These are phyloP conservation scores for Drosophila eohydei DNA, from an alignment of 2,888 invertebrate species.

Conservation along the genomic window DNA sequence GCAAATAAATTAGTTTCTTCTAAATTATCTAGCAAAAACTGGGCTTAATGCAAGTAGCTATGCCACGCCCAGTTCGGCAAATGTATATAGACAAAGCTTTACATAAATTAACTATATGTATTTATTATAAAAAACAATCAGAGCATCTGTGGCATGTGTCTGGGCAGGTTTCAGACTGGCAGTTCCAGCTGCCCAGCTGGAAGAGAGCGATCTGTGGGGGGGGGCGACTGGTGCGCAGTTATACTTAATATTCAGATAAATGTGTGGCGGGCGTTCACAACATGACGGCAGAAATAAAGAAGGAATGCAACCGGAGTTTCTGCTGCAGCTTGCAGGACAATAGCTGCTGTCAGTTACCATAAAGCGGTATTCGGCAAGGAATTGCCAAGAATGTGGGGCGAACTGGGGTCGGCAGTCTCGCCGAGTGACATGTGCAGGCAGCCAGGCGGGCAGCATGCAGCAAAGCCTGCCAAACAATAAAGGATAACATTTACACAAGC, in stretches of 20 bases:
- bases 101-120: constrained; percentile 56
- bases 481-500: constrained; percentile 75
- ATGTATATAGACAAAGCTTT: constrained; percentile 27
- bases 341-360: constrained; percentile 72
- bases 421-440: constrained; percentile 63
- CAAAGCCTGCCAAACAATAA: constrained; percentile 70
- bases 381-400: constrained; percentile 18
- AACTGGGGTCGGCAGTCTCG: constrained; percentile 39
- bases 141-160: constrained; percentile 21
- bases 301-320: constrained; percentile 53
- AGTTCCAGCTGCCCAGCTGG: neutral
- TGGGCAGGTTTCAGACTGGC: constrained; percentile 1
- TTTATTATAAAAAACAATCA: constrained; percentile 57
- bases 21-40: neutral
- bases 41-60: neutral
- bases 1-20: too few relatives aligned
- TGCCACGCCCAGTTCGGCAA: constrained; percentile 5
- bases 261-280: constrained; percentile 31
- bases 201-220: neutral
- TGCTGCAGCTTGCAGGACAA: constrained; percentile 55
- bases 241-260: constrained; percentile 19
- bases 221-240: neutral
- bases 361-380: constrained; percentile 49
- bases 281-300: constrained; percentile 26
- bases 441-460: constrained; percentile 41